Base-by-base conservation (phyloP, 30 jellyfish, hydroid and myxozoan species). In the Sanderia malayensis region DNA sequence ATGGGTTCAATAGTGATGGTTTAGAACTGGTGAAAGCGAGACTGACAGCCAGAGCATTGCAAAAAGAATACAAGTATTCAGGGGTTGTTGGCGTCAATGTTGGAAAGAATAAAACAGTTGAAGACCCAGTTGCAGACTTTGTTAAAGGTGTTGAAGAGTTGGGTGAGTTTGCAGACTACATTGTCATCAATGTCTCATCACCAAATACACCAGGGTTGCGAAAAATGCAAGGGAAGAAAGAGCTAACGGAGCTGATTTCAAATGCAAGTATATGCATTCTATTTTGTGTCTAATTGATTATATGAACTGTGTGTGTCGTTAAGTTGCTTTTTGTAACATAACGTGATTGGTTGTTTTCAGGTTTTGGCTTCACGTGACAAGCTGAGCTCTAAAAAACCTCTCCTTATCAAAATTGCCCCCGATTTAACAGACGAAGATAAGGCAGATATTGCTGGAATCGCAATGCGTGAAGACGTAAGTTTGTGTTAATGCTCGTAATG, bases 201-300 rank as follows among this genome's bases (percentile, higher is more conserved):
- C 97, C 97, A 23, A 88, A 88, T 72, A 88, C 97, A 0, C 97
- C 95, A 17, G 97, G 97, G 0, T 63, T 88, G 60, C 53, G 97
- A 34, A 58, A 57, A 33, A 55, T 88, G 93, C 97, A 88, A 70
- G 93, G 93, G 29, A 67, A 88, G 64, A 76, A 81, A 58, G 73
- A 73, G 61, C 58, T 88, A 17, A 46, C 25, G 32, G 58, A 58
- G n/a, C 86, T 87, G 17, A 59, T 87, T 57, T 27, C 31, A 30
- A 67, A 80, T 79, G 96, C 79, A 78, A 59, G 52, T 10, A 52
- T 22, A n/a, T n/a, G n/a, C n/a, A n/a, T n/a, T n/a, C n/a, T n/a
- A n/a, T n/a, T n/a, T n/a, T n/a, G n/a, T n/a, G n/a, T n/a, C n/a
- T n/a, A n/a, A n/a, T n/a, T n/a, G n/a, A n/a, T n/a, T n/a, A n/a